Percentiles rank a stretch among this genome's conserved stretches.
phyloP scores from a whole-genome alignment of 1,140 invertebrate genomes.

The Tenebrio molitor region DNA sequence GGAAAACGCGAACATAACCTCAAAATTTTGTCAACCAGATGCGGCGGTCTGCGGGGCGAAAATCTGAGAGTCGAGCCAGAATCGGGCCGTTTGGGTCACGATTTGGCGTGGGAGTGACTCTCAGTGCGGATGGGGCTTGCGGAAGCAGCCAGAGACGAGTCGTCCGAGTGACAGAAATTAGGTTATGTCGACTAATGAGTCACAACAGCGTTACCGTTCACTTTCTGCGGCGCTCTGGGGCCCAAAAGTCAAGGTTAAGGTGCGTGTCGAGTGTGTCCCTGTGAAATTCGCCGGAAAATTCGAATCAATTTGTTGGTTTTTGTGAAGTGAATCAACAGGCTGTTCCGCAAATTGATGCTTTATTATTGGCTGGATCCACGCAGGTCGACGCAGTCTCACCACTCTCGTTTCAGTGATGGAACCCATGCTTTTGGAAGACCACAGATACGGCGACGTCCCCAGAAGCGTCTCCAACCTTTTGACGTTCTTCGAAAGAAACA shows the following conservation, averaged over 20 bases:
- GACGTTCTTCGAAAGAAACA: conserved; percentile 41
- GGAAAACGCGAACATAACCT: conserved; percentile 18
- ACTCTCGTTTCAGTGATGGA: conserved; percentile 61
- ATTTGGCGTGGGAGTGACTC: neutral
- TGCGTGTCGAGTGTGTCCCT: neutral
- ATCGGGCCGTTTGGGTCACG: neutral
- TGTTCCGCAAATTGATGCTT: conserved; percentile 45
- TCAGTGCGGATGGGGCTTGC: neutral
- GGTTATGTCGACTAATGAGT: conserved; percentile 33
- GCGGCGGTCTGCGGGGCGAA: neutral
- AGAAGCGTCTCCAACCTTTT: conserved; percentile 54
- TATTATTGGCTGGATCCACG: conserved; percentile 23
- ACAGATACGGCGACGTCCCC: conserved; percentile 51
- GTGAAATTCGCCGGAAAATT: too few relatives aligned
- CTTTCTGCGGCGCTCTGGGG: conserved; percentile 15
- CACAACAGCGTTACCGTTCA: conserved; percentile 25
- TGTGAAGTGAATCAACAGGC: conserved; percentile 56
- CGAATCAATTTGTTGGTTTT: conserved; percentile 12
- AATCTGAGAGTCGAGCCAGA: too few relatives aligned
- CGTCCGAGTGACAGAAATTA: conserved; percentile 6
- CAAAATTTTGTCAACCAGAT: conserved; percentile 4
- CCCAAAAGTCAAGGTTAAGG: conserved; percentile 1
- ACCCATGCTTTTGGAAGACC: conserved; percentile 60
- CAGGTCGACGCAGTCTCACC: conserved; percentile 20
- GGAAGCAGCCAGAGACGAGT: too few relatives aligned